phyloP scores from a whole-genome alignment of 2,888 invertebrate genomes.

The Ganaspis brasiliensis region DNA sequence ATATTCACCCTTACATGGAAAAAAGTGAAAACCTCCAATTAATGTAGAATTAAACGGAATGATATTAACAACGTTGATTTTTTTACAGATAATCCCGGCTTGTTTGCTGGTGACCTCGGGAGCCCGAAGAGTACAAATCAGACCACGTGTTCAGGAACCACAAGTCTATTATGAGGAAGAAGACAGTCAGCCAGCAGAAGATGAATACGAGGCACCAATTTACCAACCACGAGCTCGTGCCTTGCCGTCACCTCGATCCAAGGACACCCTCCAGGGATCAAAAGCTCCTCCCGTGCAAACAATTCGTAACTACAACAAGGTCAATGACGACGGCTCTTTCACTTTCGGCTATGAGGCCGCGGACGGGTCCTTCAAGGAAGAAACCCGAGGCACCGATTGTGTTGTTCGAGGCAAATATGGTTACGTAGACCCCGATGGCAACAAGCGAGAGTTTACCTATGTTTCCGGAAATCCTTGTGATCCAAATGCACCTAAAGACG shows the following conservation, averaged over 20 bases:
- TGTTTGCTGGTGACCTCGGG: constrained; percentile 75
- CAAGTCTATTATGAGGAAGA: constrained; percentile 80
- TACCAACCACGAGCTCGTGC: constrained; percentile 78
- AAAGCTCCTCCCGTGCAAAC: constrained; percentile 91
- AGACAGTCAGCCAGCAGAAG: constrained; percentile 75
- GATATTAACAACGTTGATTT: neutral
- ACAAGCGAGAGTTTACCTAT: constrained; percentile 92
- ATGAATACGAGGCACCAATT: constrained; percentile 69
- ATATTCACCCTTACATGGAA: too few species aligned
- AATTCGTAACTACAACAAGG: constrained; percentile 91
- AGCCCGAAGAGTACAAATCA: constrained; percentile 82
- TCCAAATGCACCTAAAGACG: constrained; percentile 89
- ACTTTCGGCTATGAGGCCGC: constrained; percentile 93
- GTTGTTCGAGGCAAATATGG: constrained; percentile 94
- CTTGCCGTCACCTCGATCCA: constrained; percentile 80
- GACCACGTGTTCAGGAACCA: constrained; percentile 79
- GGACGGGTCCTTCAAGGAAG: constrained; percentile 93
- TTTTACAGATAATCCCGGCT: constrained; percentile 73
- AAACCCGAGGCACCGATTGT: constrained; percentile 92
- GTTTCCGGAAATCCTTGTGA: constrained; percentile 93
- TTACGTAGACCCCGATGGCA: constrained; percentile 92
- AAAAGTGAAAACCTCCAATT: neutral
- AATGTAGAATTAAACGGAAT: neutral
- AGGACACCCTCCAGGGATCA: constrained; percentile 82
- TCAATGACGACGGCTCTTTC: constrained; percentile 91